These are phyloP conservation scores for Caerostris extrusa DNA, from an alignment of 1,140 invertebrate genomes.

Conservation along the genomic window DNA sequence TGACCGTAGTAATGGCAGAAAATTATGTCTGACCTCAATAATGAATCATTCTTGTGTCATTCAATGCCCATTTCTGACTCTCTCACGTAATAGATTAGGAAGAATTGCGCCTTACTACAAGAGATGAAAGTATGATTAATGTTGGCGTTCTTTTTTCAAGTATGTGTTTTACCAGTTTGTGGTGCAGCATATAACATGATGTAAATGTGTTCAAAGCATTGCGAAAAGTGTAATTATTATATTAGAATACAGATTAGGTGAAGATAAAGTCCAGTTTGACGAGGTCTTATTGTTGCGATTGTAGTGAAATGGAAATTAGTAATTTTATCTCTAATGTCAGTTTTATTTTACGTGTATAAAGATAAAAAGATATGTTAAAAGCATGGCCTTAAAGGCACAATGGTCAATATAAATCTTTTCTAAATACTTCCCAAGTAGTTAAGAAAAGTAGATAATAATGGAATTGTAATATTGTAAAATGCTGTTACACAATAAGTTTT, in stretches of 20 bases:
- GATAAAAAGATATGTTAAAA: too few species aligned
- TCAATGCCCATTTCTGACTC: neutral
- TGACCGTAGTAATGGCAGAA: neutral
- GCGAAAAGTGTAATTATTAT: slow-evolving; percentile 36
- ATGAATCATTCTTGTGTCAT: slow-evolving; percentile 27
- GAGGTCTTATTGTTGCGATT: neutral
- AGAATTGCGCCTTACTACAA: neutral
- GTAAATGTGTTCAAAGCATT: neutral
- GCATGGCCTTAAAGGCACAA: too few species aligned
- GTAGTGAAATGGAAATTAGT: too few species aligned
- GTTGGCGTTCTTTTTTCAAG: neutral
- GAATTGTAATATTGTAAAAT: too few species aligned
- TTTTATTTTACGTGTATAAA: too few species aligned
- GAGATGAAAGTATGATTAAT: slow-evolving; percentile 35
- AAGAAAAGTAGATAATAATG: too few species aligned
- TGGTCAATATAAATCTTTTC: too few species aligned
- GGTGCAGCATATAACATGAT: neutral
- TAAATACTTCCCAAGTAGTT: too few species aligned
- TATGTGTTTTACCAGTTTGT: neutral
- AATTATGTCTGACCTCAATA: slow-evolving; percentile 10
- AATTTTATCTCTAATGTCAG: too few species aligned
- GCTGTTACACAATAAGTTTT: too few species aligned
- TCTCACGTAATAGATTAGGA: neutral
- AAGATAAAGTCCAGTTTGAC: neutral
- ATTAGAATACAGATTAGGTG: neutral